phyloP scores from a whole-genome alignment of 2,113 vertebrate genomes.

The Pluvialis apricaria region DNA sequence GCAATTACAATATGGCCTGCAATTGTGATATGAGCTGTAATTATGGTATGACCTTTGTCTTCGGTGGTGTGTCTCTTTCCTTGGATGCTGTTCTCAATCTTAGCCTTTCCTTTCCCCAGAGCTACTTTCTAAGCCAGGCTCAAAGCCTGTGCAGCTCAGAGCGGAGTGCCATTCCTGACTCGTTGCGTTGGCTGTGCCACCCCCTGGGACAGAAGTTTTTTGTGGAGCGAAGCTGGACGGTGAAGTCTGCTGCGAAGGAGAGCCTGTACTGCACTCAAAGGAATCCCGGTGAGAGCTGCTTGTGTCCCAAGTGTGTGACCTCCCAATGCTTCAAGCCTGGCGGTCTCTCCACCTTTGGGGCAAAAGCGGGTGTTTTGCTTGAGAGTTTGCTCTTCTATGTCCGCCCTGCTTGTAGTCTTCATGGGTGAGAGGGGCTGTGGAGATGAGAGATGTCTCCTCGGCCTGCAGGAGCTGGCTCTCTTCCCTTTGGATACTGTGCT shows the following conservation, averaged over 20 bases:
- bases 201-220: slow-evolving; percentile 94
- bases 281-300: slow-evolving; percentile 79
- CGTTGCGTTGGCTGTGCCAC: slow-evolving; percentile 91
- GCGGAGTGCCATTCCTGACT: slow-evolving; percentile 82
- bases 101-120: slow-evolving; percentile 69
- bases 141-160: slow-evolving; percentile 82
- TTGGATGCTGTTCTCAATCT: not conserved
- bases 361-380: not conserved
- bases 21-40: not conserved
- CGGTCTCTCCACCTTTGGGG: not conserved
- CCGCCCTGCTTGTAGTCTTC: not conserved
- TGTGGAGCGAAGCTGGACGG: slow-evolving; percentile 92
- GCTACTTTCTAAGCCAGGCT: slow-evolving; percentile 89
- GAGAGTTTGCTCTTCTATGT: not conserved
- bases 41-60: not conserved
- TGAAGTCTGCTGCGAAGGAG: slow-evolving; percentile 82
- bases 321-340: not conserved
- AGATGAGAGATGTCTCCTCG: not conserved
- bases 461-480: not conserved
- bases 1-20: not conserved
- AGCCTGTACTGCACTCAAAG: slow-evolving; percentile 89
- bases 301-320: not conserved
- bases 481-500: not conserved
- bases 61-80: not conserved
- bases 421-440: not conserved